phyloP scores from a whole-genome alignment of 2,113 vertebrate species.

The Suricata suricatta region DNA sequence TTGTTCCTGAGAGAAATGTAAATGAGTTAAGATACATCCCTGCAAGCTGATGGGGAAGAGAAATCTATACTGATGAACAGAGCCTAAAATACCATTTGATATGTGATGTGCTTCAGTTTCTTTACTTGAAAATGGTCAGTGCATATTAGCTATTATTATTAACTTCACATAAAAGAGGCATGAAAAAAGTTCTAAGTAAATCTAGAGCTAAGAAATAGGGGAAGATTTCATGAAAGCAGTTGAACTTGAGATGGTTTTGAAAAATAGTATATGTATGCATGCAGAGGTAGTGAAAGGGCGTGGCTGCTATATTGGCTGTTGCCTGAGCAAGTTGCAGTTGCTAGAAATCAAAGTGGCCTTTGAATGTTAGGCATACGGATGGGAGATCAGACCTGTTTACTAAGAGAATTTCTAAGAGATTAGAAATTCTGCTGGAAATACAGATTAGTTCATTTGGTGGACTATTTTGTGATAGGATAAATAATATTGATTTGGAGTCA shows the following conservation, averaged over 20 bases:
- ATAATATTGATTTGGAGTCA: not conserved
- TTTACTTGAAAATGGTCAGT: not conserved
- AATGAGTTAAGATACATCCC: not conserved
- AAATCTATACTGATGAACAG: not conserved
- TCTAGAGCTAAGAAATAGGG: not conserved
- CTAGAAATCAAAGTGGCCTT: not conserved
- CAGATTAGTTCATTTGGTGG: not conserved
- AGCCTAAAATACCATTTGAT: not conserved
- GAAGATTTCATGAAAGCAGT: not conserved
- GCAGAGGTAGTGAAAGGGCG: not conserved
- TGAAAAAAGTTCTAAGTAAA: not conserved
- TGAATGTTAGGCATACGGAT: not conserved
- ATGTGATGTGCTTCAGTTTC: not conserved
- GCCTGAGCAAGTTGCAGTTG: not conserved
- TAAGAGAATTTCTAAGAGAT: too few species aligned
- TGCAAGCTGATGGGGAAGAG: not conserved
- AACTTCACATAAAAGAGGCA: not conserved
- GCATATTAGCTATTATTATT: not conserved
- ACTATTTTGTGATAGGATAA: not conserved
- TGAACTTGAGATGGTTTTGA: not conserved
- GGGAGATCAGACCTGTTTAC: not conserved
- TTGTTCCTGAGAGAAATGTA: not conserved
- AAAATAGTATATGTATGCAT: not conserved
- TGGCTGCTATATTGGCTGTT: not conserved
- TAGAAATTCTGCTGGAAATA: not conserved